These are phyloP conservation scores for Entomobrya proxima DNA, from an alignment of 2,888 invertebrate genomes.

Conservation along the genomic window DNA sequence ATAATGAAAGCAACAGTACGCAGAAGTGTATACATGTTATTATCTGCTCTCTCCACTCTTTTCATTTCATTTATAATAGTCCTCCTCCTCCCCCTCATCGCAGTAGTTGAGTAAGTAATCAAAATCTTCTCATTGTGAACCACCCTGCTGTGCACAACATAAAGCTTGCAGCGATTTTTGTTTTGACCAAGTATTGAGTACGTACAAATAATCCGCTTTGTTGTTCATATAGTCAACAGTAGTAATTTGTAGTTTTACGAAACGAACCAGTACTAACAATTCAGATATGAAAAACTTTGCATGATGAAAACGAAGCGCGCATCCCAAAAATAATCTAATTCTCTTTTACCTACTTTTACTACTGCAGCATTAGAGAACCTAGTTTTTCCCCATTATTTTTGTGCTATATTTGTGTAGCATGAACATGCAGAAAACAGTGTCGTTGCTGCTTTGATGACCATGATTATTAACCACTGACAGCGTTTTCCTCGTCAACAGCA, in stretches of 20 bases:
- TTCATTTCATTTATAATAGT: constrained; percentile 31
- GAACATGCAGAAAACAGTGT: background rate
- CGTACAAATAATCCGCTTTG: too few relatives aligned
- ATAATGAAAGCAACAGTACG: background rate
- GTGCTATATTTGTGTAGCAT: constrained; percentile 38
- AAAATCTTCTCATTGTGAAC: background rate
- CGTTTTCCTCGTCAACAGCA: constrained; percentile 37
- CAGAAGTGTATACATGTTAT: background rate
- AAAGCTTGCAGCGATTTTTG: constrained; percentile 14
- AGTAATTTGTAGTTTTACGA: constrained; percentile 56
- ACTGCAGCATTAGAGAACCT: background rate
- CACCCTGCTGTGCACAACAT: constrained; percentile 49
- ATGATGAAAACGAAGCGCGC: background rate
- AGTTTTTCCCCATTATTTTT: constrained; percentile 28
- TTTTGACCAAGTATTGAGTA: too few relatives aligned
- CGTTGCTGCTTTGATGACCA: constrained; percentile 52
- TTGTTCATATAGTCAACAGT: background rate
- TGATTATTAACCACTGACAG: constrained; percentile 54
- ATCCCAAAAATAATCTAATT: too few relatives aligned
- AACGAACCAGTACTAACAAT: background rate
- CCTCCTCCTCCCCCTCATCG: background rate
- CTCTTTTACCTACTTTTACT: constrained; percentile 22
- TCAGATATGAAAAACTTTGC: too few relatives aligned
- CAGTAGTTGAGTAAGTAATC: constrained; percentile 35
- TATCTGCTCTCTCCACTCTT: constrained; percentile 9